These are phyloP conservation scores for Eilema griseolum DNA, from an alignment of 2,888 invertebrate genomes.

Conservation along the genomic window DNA sequence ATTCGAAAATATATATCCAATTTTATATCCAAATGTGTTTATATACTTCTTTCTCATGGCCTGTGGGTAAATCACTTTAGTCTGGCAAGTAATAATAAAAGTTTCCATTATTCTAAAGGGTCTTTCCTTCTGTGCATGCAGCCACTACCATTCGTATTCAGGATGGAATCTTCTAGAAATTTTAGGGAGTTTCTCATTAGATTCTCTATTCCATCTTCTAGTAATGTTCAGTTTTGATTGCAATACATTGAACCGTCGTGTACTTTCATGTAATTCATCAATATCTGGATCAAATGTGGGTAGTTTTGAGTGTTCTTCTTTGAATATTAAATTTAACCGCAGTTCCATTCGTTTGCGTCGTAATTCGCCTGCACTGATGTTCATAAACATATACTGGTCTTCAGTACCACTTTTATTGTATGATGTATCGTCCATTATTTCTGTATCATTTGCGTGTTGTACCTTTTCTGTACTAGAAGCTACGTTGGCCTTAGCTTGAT, in stretches of 20 bases:
- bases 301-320: background rate
- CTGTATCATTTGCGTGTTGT: background rate
- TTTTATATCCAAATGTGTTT: conserved; percentile 3
- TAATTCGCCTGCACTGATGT: background rate
- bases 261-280: background rate
- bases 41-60: background rate
- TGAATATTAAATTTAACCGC: background rate
- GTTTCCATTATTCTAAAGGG: conserved; percentile 4
- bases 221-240: background rate
- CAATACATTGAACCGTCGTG: background rate
- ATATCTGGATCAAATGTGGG: background rate
- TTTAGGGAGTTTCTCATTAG: background rate
- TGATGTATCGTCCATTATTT: background rate
- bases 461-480: background rate
- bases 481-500: conserved; percentile 2
- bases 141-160: background rate
- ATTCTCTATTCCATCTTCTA: background rate
- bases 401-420: background rate
- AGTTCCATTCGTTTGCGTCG: background rate
- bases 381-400: background rate
- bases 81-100: background rate
- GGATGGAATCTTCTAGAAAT: background rate
- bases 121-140: background rate
- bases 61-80: background rate
- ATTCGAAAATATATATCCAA: conserved; percentile 11